Conservation (phyloP, 2,797 vertebrate species). For the Cyclopterus lumpus region DNA sequence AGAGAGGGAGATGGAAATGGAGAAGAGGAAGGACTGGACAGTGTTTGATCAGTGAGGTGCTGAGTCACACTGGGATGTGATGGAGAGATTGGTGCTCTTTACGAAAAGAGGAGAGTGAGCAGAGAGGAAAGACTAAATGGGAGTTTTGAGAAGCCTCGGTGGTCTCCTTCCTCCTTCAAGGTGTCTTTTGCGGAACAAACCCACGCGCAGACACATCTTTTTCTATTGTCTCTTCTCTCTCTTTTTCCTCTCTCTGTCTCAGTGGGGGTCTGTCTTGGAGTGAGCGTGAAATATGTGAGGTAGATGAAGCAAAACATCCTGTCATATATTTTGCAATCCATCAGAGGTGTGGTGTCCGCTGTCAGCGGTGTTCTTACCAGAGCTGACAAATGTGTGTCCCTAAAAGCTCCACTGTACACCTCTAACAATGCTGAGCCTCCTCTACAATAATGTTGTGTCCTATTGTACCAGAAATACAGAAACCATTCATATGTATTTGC, state of each 20-base stretch:
- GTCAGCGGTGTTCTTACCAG: constrained; percentile 11
- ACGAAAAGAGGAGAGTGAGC: constrained; percentile 30
- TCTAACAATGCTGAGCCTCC: constrained; percentile 25
- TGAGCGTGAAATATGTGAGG: constrained; percentile 27
- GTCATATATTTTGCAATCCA: constrained; percentile 46
- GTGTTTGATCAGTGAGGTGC: constrained; percentile 73
- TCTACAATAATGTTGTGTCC: neutral
- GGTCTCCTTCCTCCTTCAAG: constrained; percentile 21
- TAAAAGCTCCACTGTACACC: constrained; percentile 51
- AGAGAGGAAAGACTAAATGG: constrained; percentile 38
- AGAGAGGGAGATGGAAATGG: constrained; percentile 42
- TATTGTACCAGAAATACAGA: constrained; percentile 5
- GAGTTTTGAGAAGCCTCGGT: constrained; percentile 36
- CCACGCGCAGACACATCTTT: constrained; percentile 6
- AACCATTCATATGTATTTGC: neutral
- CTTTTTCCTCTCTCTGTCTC: neutral
- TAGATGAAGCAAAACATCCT: constrained; percentile 61
- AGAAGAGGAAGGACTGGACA: constrained; percentile 46
- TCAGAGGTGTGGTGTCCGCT: constrained; percentile 44
- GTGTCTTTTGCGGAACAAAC: constrained; percentile 43
- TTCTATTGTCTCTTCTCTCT: neutral
- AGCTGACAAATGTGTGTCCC: constrained; percentile 41
- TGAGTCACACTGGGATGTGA: constrained; percentile 73
- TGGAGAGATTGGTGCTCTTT: constrained; percentile 56
- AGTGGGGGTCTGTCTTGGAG: constrained; percentile 40